Evolutionary conservation across 2,888 invertebrate genomes (phyloP).

Genomic region (Eupithecia abbreviata): DNA sequence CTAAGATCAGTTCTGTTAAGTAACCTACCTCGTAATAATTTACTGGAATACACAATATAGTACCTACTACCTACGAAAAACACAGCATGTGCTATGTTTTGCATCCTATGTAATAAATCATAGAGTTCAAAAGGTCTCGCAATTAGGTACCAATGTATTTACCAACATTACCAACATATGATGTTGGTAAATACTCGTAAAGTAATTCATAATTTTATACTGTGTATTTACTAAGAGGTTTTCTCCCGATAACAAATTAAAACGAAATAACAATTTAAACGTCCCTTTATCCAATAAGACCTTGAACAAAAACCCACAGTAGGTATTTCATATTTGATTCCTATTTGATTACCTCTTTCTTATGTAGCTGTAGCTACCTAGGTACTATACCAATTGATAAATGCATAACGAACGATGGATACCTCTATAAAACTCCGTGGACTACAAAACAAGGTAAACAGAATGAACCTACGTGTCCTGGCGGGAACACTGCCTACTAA

Average conservation of each 20-base stretch:
- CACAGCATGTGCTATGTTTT: not conserved
- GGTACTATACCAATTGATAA: no score
- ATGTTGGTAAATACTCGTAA: slow-evolving; percentile 4
- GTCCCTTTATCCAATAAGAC: not conserved
- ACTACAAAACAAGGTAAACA: no score
- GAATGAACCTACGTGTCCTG: no score
- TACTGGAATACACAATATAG: not conserved
- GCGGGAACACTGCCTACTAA: no score
- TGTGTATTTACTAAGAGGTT: slow-evolving; percentile 39
- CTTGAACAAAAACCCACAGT: not conserved
- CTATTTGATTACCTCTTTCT: not conserved
- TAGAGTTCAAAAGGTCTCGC: slow-evolving; percentile 2
- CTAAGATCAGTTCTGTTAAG: not conserved
- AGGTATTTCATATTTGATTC: not conserved
- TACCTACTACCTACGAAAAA: not conserved
- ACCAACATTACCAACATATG: no score
- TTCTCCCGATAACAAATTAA: slow-evolving; percentile 38
- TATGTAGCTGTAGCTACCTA: not conserved
- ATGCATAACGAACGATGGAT: no score
- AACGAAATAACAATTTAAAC: not conserved
- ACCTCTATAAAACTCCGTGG: no score
- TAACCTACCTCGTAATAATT: not conserved
- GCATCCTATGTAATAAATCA: slow-evolving; percentile 1
- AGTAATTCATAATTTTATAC: slow-evolving; percentile 4
- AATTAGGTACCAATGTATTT: slow-evolving; percentile 25